Percentiles rank a stretch among this genome's conserved stretches.
Conservation (phyloP, 1,140 invertebrate genomes). For the Bombus turneri region DNA sequence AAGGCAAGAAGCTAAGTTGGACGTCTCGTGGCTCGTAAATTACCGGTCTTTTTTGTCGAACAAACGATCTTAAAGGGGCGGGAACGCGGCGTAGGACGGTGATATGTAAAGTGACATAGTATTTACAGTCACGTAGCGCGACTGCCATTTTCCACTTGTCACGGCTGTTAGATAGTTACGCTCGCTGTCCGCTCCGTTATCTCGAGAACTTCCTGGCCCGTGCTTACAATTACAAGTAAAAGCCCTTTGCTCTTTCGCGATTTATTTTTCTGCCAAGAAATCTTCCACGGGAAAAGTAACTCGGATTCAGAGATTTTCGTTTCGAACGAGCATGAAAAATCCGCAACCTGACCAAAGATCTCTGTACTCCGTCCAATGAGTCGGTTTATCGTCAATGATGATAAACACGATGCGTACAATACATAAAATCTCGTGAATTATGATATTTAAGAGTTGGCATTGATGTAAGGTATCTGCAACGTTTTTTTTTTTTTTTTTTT, state of each 20-base stretch:
- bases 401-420: too few species aligned
- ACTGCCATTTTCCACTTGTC: conserved; percentile 37
- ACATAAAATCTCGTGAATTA: too few species aligned
- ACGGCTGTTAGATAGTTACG: conserved; percentile 15
- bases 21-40: not conserved
- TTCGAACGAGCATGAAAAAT: not conserved
- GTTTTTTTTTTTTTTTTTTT: too few species aligned
- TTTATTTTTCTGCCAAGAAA: not conserved
- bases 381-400: too few species aligned
- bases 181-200: not conserved
- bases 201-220: not conserved
- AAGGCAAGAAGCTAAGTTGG: too few species aligned
- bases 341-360: too few species aligned
- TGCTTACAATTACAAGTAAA: conserved; percentile 24
- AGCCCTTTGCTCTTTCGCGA: not conserved
- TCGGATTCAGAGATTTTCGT: not conserved
- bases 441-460: too few species aligned
- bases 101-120: conserved; percentile 37
- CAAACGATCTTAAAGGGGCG: not conserved
- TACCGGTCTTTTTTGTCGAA: conserved; percentile 18
- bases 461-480: too few species aligned
- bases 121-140: conserved; percentile 37
- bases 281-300: not conserved
- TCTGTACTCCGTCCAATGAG: too few species aligned
- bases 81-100: not conserved